These are phyloP conservation scores for Petrophora chlorosata DNA, from an alignment of 2,888 invertebrate species.

Conservation along the genomic window DNA sequence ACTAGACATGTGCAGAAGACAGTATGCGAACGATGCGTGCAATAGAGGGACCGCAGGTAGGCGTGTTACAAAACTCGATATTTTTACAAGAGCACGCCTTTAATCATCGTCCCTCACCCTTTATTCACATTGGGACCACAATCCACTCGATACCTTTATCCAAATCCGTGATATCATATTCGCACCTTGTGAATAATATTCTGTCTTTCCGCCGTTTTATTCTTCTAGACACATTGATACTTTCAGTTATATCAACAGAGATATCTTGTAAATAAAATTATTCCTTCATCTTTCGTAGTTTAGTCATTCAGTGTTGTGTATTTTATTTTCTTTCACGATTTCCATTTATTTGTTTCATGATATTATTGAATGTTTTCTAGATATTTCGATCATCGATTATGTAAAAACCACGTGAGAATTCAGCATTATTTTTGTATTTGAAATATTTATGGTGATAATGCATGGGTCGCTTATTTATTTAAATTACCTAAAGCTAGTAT, in stretches of 20 bases:
- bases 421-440: slow-evolving; percentile 19
- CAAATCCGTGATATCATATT: slow-evolving; percentile 63
- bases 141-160: slow-evolving; percentile 58
- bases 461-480: slow-evolving; percentile 28
- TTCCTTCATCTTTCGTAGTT: slow-evolving; percentile 41
- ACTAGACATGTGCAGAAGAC: slow-evolving; percentile 99
- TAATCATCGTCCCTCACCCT: slow-evolving; percentile 71
- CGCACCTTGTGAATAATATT: slow-evolving; percentile 82
- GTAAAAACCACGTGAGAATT: slow-evolving; percentile 33
- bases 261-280: slow-evolving; percentile 33
- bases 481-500: slow-evolving; percentile 7
- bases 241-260: slow-evolving; percentile 37
- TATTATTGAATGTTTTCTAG: slow-evolving; percentile 36
- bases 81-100: slow-evolving; percentile 75
- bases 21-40: slow-evolving; percentile 96
- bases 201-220: slow-evolving; percentile 66
- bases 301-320: slow-evolving; percentile 40
- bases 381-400: slow-evolving; percentile 34
- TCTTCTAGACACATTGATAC: slow-evolving; percentile 49
- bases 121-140: slow-evolving; percentile 62
- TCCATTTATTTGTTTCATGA: slow-evolving; percentile 34
- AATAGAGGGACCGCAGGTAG: slow-evolving; percentile 99
- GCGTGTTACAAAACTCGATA: slow-evolving; percentile 71
- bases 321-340: slow-evolving; percentile 35
- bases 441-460: slow-evolving; percentile 22